These are phyloP conservation scores for Lagorchestes hirsutus DNA, from an alignment of 2,797 vertebrate genomes.

Conservation along the genomic window DNA sequence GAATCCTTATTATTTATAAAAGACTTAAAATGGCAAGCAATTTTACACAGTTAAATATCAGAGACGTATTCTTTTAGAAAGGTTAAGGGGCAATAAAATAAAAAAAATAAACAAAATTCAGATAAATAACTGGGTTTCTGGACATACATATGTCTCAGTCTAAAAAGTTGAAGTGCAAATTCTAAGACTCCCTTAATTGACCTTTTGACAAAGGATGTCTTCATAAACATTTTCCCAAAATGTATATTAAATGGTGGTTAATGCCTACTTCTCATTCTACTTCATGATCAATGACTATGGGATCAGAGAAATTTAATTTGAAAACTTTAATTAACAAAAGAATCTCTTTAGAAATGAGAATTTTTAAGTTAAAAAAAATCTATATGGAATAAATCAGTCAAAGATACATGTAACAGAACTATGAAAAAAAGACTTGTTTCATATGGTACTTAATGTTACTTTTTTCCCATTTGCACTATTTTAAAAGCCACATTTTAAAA, in stretches of 20 bases:
- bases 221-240: not conserved
- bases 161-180: not conserved
- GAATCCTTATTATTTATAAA: not conserved
- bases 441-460: not conserved
- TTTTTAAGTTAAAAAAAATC: not conserved
- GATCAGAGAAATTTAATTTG: not conserved
- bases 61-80: not conserved
- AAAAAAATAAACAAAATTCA: not conserved
- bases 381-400: not conserved
- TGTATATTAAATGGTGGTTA: not conserved
- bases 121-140: not conserved
- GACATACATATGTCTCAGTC: not conserved
- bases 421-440: not conserved
- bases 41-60: not conserved
- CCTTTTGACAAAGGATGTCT: not conserved
- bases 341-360: not conserved
- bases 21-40: not conserved
- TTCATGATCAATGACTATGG: not conserved
- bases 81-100: not conserved
- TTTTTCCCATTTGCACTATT: not conserved
- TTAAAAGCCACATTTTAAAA: not conserved
- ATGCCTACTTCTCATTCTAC: not conserved
- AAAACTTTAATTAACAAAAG: not conserved
- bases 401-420: not conserved
- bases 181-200: not conserved